Percentiles rank a stretch among this genome's conserved stretches.
Conservation (phyloP, 2,797 vertebrate species). For the Lacerta agilis region DNA sequence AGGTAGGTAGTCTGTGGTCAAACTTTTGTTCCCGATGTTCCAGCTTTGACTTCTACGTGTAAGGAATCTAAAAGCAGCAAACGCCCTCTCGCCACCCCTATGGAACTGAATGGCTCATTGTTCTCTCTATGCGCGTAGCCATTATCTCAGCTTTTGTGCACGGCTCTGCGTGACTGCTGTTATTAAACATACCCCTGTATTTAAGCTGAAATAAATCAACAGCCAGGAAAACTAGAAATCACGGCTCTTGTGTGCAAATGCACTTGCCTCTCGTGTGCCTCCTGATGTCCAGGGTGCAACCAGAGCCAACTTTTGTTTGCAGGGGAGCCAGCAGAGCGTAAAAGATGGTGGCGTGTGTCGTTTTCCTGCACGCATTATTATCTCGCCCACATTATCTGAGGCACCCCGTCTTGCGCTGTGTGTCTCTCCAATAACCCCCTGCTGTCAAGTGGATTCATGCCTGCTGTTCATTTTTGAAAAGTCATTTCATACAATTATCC, state of each 20-base stretch:
- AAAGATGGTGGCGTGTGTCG: constrained; percentile 68
- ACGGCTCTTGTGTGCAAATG: background rate
- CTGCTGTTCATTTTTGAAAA: constrained; percentile 78
- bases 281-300: constrained; percentile 57
- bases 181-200: constrained; percentile 57
- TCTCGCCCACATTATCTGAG: constrained; percentile 65
- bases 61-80: constrained; percentile 18
- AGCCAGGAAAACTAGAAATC: constrained; percentile 54
- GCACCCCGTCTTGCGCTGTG: constrained; percentile 68
- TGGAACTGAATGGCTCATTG: constrained; percentile 9
- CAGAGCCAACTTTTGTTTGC: constrained; percentile 68
- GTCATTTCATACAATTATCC: constrained; percentile 79
- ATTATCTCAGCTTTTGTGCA: constrained; percentile 3
- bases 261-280: constrained; percentile 44
- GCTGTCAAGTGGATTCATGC: constrained; percentile 71
- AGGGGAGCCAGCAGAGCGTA: constrained; percentile 61
- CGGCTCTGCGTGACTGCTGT: constrained; percentile 21
- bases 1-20: constrained; percentile 30
- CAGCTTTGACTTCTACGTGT: constrained; percentile 15
- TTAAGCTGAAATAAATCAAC: constrained; percentile 62
- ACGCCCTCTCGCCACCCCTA: background rate
- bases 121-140: constrained; percentile 6
- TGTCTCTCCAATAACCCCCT: constrained; percentile 69
- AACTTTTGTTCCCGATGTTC: constrained; percentile 31
- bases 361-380: constrained; percentile 66